Evolutionary conservation across 2,888 invertebrate genomes (phyloP), one percentile per base, ranked within the genome.

Genomic region (Pyralis farinalis): DNA sequence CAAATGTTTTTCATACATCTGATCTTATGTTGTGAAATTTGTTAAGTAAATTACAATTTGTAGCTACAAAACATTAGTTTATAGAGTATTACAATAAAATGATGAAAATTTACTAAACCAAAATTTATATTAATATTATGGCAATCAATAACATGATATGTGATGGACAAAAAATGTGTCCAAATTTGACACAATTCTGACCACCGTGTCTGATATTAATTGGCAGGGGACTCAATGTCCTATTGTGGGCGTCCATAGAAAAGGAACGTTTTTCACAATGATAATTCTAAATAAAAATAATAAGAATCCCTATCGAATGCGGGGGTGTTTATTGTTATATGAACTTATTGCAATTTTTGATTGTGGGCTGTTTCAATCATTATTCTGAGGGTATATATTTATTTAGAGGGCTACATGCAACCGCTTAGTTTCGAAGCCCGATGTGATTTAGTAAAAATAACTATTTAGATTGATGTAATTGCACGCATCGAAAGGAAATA

Each of bases 201-300:
- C 86, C 88, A 77, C 85, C 84, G 78, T 79, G 79, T 60, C 85
- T 72, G 62, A 86, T 75, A 59, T 78, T 86, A 87, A 88, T 88
- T 88, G 88, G 86, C 86, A 84, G 85, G 88, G 88, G 86, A 75
- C 71, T 58, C 51, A 50, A 50, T 57, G 61, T 76, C 76, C 68
- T 52, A 78, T 69, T 69, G 68, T 73, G 58, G 62, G 46, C 43
- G 53, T 54, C 52, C 50, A 71, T 71, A 57, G 73, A 74, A 82
- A 72, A 73, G 55, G 62, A 67, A 58, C 74, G 69, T 76, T 83
- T 79, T 84, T 68, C 67, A 63, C 65, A 58, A 79, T 68, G 78
- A 77, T 75, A 65, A 69, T 51, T 63, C 51, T 54, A 63, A 72
- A 75, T 80, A 78, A 79, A 80, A 86, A 84, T 85, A 85, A 81